Evolutionary conservation across 2,888 invertebrate genomes (phyloP).

Genomic region (Synanthedon tipuliformis): DNA sequence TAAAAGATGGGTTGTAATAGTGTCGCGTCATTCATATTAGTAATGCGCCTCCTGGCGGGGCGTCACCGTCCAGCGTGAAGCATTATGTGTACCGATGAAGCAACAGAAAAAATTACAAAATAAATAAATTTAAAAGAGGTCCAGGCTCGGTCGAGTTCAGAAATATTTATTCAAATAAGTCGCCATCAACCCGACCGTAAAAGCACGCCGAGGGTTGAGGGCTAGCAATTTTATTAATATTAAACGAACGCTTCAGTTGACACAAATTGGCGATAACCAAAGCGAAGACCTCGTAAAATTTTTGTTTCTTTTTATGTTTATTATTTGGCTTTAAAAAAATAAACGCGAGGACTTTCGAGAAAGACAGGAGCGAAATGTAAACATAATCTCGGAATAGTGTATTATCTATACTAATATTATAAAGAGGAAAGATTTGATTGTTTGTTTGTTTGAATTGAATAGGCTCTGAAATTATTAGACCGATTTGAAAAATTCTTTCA

Average conservation of each 20-base stretch:
- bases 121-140: conserved; percentile 47
- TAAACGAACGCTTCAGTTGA: conserved; percentile 67
- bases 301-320: conserved; percentile 39
- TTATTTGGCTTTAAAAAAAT: conserved; percentile 6
- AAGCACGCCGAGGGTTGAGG: conserved; percentile 59
- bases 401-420: too few relatives aligned
- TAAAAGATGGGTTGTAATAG: conserved; percentile 64
- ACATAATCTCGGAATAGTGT: too few relatives aligned
- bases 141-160: conserved; percentile 37
- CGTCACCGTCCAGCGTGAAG: conserved; percentile 28
- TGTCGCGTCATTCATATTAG: conserved; percentile 62
- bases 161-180: conserved; percentile 70
- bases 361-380: too few relatives aligned
- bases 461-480: too few relatives aligned
- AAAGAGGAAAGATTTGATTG: too few relatives aligned
- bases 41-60: conserved; percentile 55
- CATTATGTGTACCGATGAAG: conserved; percentile 21
- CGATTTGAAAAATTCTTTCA: too few relatives aligned
- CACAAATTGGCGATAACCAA: conserved; percentile 66
- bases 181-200: conserved; percentile 64
- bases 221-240: conserved; percentile 66
- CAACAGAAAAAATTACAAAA: conserved; percentile 39
- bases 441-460: too few relatives aligned
- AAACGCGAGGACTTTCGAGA: too few relatives aligned
- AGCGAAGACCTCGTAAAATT: conserved; percentile 47